These are phyloP conservation scores for Harpalus rufipes DNA, from an alignment of 2,888 invertebrate genomes.

Conservation along the genomic window DNA sequence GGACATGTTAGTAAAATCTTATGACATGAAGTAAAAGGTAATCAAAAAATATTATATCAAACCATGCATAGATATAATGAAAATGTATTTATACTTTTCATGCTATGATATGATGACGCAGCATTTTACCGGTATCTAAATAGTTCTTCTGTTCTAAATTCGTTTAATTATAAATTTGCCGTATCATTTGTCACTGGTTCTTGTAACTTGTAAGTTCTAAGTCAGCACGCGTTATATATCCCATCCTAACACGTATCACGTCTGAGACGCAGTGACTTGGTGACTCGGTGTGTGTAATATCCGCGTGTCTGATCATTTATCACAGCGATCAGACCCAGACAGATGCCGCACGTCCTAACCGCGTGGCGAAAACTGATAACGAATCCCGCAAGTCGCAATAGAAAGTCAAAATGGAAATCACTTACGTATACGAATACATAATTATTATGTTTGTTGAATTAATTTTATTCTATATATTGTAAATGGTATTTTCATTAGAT, in stretches of 20 bases:
- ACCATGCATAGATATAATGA: too few species aligned
- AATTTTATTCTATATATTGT: too few species aligned
- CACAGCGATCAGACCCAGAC: constrained; percentile 56
- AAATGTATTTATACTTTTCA: too few species aligned
- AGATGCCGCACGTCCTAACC: constrained; percentile 34
- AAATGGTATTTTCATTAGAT: too few species aligned
- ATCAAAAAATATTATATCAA: too few species aligned
- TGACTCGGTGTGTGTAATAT: constrained; percentile 63
- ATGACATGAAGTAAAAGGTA: too few species aligned
- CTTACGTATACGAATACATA: neutral
- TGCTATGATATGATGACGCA: too few species aligned
- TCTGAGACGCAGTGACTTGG: constrained; percentile 36
- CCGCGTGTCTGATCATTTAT: constrained; percentile 65
- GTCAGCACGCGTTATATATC: neutral
- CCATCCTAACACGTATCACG: neutral
- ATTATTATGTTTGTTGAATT: neutral
- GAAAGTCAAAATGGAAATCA: too few species aligned
- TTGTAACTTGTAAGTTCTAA: neutral
- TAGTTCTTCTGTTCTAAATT: too few species aligned
- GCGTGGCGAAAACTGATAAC: constrained; percentile 61
- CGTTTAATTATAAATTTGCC: too few species aligned
- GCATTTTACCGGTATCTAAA: too few species aligned
- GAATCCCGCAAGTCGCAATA: constrained; percentile 16
- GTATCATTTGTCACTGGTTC: neutral
- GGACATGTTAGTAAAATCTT: too few species aligned